phyloP scores from a whole-genome alignment of 2,888 invertebrate genomes.

The Himalopsyche japonica region DNA sequence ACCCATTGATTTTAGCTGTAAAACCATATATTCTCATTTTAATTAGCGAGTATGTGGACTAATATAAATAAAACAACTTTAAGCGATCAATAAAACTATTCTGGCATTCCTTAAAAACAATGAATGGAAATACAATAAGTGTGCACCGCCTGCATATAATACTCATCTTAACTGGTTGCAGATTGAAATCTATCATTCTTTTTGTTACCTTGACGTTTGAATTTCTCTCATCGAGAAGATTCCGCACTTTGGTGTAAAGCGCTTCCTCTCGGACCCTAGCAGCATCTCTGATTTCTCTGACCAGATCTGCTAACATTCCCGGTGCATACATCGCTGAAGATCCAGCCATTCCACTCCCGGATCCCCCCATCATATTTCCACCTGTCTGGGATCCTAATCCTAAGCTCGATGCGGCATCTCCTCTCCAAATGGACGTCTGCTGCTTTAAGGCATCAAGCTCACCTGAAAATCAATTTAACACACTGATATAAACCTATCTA shows the following conservation, averaged over 20 bases:
- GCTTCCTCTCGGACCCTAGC: slow-evolving; percentile 74
- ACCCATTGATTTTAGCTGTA: too few species aligned
- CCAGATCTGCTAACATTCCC: slow-evolving; percentile 73
- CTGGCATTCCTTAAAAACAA: too few species aligned
- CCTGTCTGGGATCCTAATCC: slow-evolving; percentile 41
- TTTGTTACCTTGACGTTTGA: slow-evolving; percentile 45
- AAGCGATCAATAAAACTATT: too few species aligned
- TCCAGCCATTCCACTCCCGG: slow-evolving; percentile 47
- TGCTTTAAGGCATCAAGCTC: slow-evolving; percentile 66
- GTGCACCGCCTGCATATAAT: too few species aligned
- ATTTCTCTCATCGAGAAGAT: slow-evolving; percentile 63
- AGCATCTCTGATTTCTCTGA: slow-evolving; percentile 74
- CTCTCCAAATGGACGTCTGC: slow-evolving; percentile 59
- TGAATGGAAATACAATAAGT: too few species aligned
- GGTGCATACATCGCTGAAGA: slow-evolving; percentile 60
- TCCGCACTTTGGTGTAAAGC: slow-evolving; percentile 63
- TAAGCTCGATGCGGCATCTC: slow-evolving; percentile 50
- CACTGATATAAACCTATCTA: too few species aligned
- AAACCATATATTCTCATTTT: too few species aligned
- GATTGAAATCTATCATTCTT: too few species aligned
- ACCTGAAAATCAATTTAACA: slow-evolving; percentile 49
- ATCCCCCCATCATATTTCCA: background rate
- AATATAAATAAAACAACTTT: too few species aligned
- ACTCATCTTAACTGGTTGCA: too few species aligned
- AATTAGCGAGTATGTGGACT: too few species aligned